A percentile compares a stretch with the other conserved stretches of the same genome.
Evolutionary conservation across 2,888 invertebrate species (phyloP).

Genomic region (Cephus spinipes): DNA sequence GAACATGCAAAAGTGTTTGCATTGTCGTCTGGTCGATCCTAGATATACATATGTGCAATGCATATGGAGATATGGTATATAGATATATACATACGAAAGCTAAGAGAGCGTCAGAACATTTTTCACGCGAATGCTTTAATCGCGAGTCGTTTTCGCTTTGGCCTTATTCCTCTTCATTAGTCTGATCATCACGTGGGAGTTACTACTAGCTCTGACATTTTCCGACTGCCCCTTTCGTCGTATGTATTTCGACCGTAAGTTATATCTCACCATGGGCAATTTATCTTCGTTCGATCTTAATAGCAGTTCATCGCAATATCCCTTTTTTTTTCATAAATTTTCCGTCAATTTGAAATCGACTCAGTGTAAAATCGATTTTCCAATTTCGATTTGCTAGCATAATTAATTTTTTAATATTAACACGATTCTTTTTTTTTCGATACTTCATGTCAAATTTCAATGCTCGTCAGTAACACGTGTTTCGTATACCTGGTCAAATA

Average conservation of each 20-base stretch:
- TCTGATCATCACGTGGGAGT: background rate
- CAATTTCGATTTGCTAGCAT: background rate
- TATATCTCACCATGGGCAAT: background rate
- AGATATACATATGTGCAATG: background rate
- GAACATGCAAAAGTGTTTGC: background rate
- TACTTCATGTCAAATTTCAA: background rate
- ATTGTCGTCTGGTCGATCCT: background rate
- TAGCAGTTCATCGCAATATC: background rate
- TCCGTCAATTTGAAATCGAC: background rate
- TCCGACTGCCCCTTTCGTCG: background rate
- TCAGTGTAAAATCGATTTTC: background rate
- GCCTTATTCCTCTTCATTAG: background rate
- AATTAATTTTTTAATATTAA: background rate
- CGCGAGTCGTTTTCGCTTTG: background rate
- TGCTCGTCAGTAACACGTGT: background rate
- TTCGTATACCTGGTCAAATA: background rate
- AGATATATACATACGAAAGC: background rate
- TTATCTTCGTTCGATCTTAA: background rate
- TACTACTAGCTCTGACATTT: background rate
- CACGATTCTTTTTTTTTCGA: background rate
- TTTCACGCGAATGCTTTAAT: background rate
- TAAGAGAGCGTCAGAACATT: background rate
- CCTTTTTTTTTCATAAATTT: background rate
- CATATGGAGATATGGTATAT: too few species aligned
- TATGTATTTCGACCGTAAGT: background rate